A percentile compares a stretch with the other conserved stretches of the same genome.
Conservation (phyloP, 1,140 invertebrate species). For the Orchesella cincta region DNA sequence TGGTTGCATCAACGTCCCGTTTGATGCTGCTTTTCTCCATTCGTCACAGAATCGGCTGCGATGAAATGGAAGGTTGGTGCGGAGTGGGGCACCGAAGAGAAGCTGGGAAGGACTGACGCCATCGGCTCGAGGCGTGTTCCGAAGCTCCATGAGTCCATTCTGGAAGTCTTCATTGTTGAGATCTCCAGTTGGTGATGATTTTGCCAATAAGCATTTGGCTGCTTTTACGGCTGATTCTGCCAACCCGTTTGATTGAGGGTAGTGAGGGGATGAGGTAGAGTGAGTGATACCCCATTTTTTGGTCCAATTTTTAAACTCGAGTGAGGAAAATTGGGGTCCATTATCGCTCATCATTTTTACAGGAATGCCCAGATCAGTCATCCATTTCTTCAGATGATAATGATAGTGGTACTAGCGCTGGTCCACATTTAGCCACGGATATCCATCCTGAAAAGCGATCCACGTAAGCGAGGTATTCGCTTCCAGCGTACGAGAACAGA, state of each 20-base stretch:
- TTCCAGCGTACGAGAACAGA: neutral
- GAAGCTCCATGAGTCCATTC: constrained; percentile 3
- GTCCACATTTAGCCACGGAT: neutral
- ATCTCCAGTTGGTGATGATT: neutral
- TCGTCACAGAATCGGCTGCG: neutral
- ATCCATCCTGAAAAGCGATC: neutral
- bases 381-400: neutral
- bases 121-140: neutral
- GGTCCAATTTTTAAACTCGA: constrained; percentile 55
- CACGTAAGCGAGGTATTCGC: neutral
- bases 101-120: neutral
- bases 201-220: constrained; percentile 37
- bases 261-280: constrained; percentile 47
- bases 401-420: neutral
- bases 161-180: neutral
- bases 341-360: constrained; percentile 54
- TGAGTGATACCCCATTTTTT: constrained; percentile 55
- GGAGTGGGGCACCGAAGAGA: neutral
- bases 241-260: constrained; percentile 45
- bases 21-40: neutral
- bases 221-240: constrained; percentile 47
- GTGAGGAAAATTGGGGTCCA: constrained; percentile 55
- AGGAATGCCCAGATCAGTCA: constrained; percentile 53
- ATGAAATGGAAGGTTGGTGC: neutral
- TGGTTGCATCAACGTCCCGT: neutral